These are phyloP conservation scores for Lithobates pipiens DNA, from an alignment of 2,797 vertebrate species.

Conservation along the genomic window DNA sequence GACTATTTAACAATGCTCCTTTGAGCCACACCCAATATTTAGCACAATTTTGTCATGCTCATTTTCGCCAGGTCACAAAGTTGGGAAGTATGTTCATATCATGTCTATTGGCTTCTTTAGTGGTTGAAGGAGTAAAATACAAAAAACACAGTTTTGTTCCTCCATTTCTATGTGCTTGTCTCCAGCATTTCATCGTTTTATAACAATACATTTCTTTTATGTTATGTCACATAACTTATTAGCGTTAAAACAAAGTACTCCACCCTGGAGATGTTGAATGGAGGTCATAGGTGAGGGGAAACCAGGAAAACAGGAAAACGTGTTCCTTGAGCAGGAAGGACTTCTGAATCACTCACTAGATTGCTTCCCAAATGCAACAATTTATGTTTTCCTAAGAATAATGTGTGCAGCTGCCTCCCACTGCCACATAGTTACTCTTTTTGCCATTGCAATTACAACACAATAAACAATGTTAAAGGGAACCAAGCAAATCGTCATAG, in stretches of 20 bases:
- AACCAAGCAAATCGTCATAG: background rate
- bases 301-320: conserved; percentile 48
- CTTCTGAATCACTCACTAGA: conserved; percentile 47
- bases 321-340: conserved; percentile 46
- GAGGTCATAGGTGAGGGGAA: conserved; percentile 45
- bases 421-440: background rate
- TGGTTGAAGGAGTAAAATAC: too few relatives aligned
- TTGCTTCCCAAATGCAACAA: conserved; percentile 44
- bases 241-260: conserved; percentile 4
- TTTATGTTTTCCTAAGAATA: conserved; percentile 37
- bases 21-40: too few relatives aligned
- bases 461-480: background rate
- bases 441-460: background rate
- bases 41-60: too few relatives aligned
- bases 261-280: conserved; percentile 13
- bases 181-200: too few relatives aligned
- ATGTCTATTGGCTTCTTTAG: too few relatives aligned
- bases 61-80: too few relatives aligned
- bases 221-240: background rate
- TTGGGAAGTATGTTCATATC: too few relatives aligned
- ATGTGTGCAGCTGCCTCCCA: background rate
- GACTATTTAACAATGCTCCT: too few relatives aligned
- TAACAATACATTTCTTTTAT: background rate
- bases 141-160: too few relatives aligned
- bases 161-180: too few relatives aligned